Evolutionary conservation across 2,888 invertebrate genomes (phyloP), one percentile per base, ranked within the genome.

Genomic region (Himalopsyche japonica): DNA sequence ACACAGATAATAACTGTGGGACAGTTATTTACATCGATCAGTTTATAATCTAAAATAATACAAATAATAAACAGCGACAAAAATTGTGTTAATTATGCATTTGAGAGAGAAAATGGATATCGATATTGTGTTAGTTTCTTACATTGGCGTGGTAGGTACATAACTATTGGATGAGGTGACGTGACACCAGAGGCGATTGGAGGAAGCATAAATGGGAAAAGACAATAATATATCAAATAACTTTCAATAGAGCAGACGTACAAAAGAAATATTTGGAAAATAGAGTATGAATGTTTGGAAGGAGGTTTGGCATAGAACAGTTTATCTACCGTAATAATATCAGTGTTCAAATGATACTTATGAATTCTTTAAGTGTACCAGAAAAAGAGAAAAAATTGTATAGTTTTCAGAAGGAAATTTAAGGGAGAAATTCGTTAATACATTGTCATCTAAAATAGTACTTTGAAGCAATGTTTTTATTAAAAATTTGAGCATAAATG

Each of bases 121-220:
- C 64, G 57, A 48, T 77, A 83, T 76, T 80, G 76, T 83, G 76
- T 81, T 86, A 84, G 83, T 84, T 89, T 91, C 94, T 94, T 94
- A 94, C 94, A 94, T 93, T 92, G 94, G 94, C 89, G 94, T 94
- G 90, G 93, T 93, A 90, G 92, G 92, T 89, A 92, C 90, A 91
- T 92, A 92, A 90, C 92, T 92, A 87, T 85, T 83, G 82, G 84
- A 79, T 77, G 83, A 80, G 82, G 76, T 76, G 81, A 91, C 88
- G 89, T 88, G 91, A 90, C 82, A 90, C 90, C 90, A 89, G 89
- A 88, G 88, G 82, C 89, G 88, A 89, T 91, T 81, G 88, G 88
- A 82, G 88, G 92, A 92, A 93, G 92, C 93, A 92, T 93, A 91
- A 78, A 83, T 37, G 82, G 83, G 85, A 84, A 84, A 37, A 85